Evolutionary conservation across 1,140 invertebrate genomes (phyloP).

Genomic region (Aphis gossypii): DNA sequence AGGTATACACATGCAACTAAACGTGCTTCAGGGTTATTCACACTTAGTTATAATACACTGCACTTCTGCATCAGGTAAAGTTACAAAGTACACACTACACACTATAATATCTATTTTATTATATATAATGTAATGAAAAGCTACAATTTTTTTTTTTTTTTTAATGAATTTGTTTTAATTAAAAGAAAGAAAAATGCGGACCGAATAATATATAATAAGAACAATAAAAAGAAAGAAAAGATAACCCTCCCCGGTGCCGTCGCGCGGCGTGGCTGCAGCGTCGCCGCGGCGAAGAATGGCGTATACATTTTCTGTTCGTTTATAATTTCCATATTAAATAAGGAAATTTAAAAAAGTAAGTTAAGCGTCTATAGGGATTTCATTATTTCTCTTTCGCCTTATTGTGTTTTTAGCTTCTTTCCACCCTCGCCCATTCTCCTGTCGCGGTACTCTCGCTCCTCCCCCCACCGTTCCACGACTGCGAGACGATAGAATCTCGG

Average conservation of each 20-base stretch:
- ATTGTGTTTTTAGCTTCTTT: slow-evolving; percentile 54
- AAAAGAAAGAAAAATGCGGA: slow-evolving; percentile 42
- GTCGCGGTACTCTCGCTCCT: neutral
- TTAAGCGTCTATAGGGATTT: slow-evolving; percentile 57
- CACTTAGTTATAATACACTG: neutral
- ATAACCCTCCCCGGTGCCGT: neutral
- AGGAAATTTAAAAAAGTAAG: slow-evolving; percentile 57
- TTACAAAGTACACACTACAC: neutral
- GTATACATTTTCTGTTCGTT: slow-evolving; percentile 54
- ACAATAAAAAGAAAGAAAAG: slow-evolving; percentile 54
- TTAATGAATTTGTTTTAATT: slow-evolving; percentile 39
- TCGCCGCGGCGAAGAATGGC: neutral
- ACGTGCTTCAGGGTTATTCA: neutral
- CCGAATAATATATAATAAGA: slow-evolving; percentile 50
- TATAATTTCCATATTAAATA: slow-evolving; percentile 58
- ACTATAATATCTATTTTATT: neutral
- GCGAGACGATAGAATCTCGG: slow-evolving; percentile 49
- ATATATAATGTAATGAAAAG: neutral
- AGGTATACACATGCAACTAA: no score
- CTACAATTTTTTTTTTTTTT: slow-evolving; percentile 21
- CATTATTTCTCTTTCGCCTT: slow-evolving; percentile 55
- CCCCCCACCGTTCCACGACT: neutral
- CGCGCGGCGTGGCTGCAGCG: neutral
- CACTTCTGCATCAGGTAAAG: neutral
- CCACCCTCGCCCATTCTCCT: neutral